These are phyloP conservation scores for Drosophila nr. perissopoda DNA, from an alignment of 2,888 invertebrate species.

Conservation along the genomic window DNA sequence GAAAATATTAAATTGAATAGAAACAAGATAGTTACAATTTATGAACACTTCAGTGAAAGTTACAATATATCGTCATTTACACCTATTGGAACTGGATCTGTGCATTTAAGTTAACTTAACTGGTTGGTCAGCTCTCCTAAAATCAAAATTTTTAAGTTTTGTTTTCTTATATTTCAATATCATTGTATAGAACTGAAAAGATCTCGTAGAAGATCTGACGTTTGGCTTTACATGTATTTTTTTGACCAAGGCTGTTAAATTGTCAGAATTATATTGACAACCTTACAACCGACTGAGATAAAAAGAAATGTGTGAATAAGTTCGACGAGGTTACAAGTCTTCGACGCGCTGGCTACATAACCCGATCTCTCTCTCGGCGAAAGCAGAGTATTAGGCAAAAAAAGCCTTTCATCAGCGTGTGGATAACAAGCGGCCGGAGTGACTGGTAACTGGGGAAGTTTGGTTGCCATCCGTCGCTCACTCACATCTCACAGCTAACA, in stretches of 20 bases:
- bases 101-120: too few species aligned
- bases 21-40: too few species aligned
- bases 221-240: neutral
- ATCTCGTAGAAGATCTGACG: neutral
- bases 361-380: neutral
- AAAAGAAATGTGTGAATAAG: neutral
- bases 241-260: neutral
- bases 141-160: fast-evolving
- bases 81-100: too few species aligned
- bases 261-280: neutral
- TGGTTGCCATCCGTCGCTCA: conserved; percentile 54
- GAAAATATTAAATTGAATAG: too few species aligned
- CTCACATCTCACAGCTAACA: conserved; percentile 25
- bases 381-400: conserved; percentile 31
- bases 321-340: neutral
- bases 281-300: neutral
- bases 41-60: too few species aligned
- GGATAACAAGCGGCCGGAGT: conserved; percentile 67
- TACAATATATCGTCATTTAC: too few species aligned
- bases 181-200: neutral
- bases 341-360: neutral
- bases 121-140: neutral
- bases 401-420: conserved; percentile 70
- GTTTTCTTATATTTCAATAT: neutral
- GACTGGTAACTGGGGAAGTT: conserved; percentile 47